Percentiles rank a stretch among this genome's conserved stretches.
Conservation (phyloP, 2,113 vertebrate genomes). For the Dromas ardeola region DNA sequence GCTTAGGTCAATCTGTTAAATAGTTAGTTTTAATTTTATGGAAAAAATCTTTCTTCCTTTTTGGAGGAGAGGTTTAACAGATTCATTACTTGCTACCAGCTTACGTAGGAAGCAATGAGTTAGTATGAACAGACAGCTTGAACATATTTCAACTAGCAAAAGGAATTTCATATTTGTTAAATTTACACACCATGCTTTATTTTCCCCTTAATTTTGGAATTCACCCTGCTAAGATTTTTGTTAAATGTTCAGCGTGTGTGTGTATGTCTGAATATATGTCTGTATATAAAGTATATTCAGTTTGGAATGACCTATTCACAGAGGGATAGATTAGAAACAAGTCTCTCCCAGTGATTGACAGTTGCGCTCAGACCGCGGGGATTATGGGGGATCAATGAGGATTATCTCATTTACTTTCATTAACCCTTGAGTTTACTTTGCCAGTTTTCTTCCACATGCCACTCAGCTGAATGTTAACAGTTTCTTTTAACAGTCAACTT, state of each 20-base stretch:
- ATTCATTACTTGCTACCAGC: constrained; percentile 17
- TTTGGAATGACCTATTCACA: constrained; percentile 56
- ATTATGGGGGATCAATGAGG: constrained; percentile 75
- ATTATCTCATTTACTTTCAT: constrained; percentile 78
- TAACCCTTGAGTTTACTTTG: constrained; percentile 76
- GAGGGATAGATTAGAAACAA: constrained; percentile 55
- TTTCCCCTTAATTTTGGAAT: constrained; percentile 19
- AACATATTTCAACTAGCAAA: background rate
- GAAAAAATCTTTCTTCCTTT: background rate
- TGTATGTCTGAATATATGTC: background rate
- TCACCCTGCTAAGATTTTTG: background rate
- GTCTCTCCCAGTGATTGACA: constrained; percentile 68
- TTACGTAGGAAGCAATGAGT: constrained; percentile 6
- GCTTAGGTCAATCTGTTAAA: background rate
- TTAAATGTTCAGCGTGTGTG: background rate
- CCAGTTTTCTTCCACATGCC: constrained; percentile 60
- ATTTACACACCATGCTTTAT: background rate
- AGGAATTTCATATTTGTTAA: background rate
- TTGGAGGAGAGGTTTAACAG: background rate
- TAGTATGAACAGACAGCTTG: background rate
- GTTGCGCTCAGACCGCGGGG: constrained; percentile 67
- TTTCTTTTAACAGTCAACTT: constrained; percentile 41
- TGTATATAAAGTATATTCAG: background rate
- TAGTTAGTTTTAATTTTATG: constrained; percentile 34
- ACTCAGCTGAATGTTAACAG: constrained; percentile 65